Conservation (phyloP, 1,140 invertebrate species). For the Aphaenogaster ashmeadi region DNA sequence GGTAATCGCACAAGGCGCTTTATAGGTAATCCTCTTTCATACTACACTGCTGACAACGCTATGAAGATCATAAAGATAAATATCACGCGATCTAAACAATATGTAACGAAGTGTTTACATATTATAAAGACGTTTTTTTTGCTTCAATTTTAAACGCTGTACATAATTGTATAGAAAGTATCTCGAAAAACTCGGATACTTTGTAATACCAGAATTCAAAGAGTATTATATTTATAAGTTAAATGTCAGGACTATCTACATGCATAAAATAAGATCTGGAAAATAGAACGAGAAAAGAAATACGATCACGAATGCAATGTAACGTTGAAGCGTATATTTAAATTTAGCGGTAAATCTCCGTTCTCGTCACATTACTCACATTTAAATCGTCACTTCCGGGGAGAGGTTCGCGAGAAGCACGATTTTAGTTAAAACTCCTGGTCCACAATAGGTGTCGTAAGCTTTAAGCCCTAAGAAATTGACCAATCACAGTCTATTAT, state of each 20-base stretch:
- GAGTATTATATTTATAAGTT: too few relatives aligned
- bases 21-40: background rate
- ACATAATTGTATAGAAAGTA: too few relatives aligned
- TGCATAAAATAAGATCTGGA: background rate
- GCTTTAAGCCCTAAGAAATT: too few relatives aligned
- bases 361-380: background rate
- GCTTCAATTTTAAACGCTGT: background rate
- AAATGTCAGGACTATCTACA: too few relatives aligned
- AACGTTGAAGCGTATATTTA: background rate
- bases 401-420: background rate
- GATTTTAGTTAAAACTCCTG: too few relatives aligned
- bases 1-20: too few relatives aligned
- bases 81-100: background rate
- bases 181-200: too few relatives aligned
- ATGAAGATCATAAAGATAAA: background rate
- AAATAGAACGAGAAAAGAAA: background rate
- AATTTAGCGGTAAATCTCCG: background rate
- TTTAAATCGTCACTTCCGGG: background rate
- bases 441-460: too few relatives aligned
- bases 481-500: too few relatives aligned
- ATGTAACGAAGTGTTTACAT: background rate
- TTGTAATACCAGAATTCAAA: too few relatives aligned
- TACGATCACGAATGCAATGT: background rate
- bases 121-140: background rate
- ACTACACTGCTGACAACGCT: background rate